phyloP scores from a whole-genome alignment of 2,888 invertebrate genomes.

The Tuberolachnus salignus region DNA sequence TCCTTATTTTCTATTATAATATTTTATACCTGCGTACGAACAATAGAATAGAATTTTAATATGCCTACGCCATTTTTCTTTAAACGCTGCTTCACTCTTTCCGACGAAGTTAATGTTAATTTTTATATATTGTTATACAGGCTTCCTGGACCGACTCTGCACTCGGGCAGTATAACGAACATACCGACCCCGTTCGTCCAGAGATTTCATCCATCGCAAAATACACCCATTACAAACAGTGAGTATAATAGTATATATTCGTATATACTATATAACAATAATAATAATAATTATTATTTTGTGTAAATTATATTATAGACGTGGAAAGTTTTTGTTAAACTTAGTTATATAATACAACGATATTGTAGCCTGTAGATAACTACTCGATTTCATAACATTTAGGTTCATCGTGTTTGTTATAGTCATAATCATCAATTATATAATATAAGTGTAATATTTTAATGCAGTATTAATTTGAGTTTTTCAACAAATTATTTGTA shows the following conservation, averaged over 20 bases:
- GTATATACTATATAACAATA: neutral
- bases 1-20: neutral
- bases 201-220: slow-evolving; percentile 51
- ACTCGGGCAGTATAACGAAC: slow-evolving; percentile 48
- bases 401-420: too few species aligned
- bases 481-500: too few species aligned
- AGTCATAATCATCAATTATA: too few species aligned
- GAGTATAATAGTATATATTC: slow-evolving; percentile 31
- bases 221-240: slow-evolving; percentile 38
- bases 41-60: slow-evolving; percentile 4
- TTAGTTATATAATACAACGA: neutral
- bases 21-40: neutral
- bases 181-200: slow-evolving; percentile 53
- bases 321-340: slow-evolving; percentile 2
- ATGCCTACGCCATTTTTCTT: neutral
- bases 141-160: slow-evolving; percentile 54
- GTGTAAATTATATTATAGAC: too few species aligned
- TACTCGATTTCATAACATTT: neutral
- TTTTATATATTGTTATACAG: slow-evolving; percentile 33
- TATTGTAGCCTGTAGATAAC: neutral
- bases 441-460: too few species aligned
- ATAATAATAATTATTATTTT: too few species aligned
- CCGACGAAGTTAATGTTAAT: slow-evolving; percentile 42
- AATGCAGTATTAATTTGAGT: too few species aligned
- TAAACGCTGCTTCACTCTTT: neutral